phyloP scores from a whole-genome alignment of 2,888 invertebrate species.

The Himalopsyche tibetana region DNA sequence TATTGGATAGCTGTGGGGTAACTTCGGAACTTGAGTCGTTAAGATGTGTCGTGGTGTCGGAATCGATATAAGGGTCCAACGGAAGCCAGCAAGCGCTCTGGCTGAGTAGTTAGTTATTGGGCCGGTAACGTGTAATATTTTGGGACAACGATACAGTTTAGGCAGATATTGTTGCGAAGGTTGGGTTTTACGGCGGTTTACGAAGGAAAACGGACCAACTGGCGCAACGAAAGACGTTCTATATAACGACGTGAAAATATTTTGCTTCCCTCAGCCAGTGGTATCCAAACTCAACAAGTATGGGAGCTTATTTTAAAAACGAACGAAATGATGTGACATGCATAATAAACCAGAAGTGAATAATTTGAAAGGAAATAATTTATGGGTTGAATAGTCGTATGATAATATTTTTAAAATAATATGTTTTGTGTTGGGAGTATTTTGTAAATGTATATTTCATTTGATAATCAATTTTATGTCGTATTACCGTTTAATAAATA shows the following conservation, averaged over 20 bases:
- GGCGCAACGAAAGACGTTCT: constrained; percentile 6
- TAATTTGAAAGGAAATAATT: no score
- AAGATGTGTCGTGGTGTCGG: neutral
- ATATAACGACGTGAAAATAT: constrained; percentile 3
- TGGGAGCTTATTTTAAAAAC: no score
- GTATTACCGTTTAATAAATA: no score
- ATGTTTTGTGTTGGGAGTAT: no score
- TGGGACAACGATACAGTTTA: constrained; percentile 25
- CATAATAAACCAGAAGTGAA: no score
- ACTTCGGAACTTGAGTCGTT: neutral
- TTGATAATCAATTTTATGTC: no score
- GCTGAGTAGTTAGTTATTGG: constrained; percentile 15
- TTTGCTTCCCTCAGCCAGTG: neutral
- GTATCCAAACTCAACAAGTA: no score
- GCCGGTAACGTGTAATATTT: neutral
- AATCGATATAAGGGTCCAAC: constrained; percentile 10
- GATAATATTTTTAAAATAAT: no score
- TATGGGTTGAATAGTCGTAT: no score
- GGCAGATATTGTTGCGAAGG: constrained; percentile 17
- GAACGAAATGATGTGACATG: no score
- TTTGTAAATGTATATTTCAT: no score
- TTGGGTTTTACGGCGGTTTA: neutral
- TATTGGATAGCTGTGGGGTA: constrained; percentile 8
- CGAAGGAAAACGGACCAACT: constrained; percentile 13
- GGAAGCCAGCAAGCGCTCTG: constrained; percentile 3